Evolutionary conservation across 2,888 invertebrate genomes (phyloP).

Genomic region (Phaonia tiefii): DNA sequence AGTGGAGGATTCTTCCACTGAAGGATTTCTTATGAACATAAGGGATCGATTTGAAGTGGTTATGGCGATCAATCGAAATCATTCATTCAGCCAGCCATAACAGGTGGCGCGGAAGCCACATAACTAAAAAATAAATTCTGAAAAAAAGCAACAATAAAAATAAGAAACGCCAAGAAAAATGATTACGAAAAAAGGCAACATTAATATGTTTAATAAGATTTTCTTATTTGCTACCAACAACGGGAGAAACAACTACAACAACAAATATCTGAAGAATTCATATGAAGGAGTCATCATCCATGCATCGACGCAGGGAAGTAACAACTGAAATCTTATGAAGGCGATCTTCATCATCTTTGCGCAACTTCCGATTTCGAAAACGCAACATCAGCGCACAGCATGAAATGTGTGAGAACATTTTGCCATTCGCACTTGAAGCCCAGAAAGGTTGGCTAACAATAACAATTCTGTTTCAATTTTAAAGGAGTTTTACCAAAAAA

Average conservation of each 20-base stretch:
- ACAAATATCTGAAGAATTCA: constrained; percentile 42
- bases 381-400: constrained; percentile 71
- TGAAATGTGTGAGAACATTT: constrained; percentile 80
- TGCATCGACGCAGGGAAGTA: constrained; percentile 24
- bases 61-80: background rate
- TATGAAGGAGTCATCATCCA: constrained; percentile 40
- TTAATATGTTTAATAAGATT: constrained; percentile 72
- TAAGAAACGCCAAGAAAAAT: constrained; percentile 59
- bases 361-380: constrained; percentile 64
- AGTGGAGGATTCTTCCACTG: constrained; percentile 27
- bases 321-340: background rate
- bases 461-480: constrained; percentile 25
- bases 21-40: constrained; percentile 51
- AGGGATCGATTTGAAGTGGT: constrained; percentile 43
- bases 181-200: constrained; percentile 74
- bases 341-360: constrained; percentile 51
- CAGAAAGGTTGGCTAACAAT: background rate
- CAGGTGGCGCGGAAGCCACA: constrained; percentile 79
- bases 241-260: constrained; percentile 36
- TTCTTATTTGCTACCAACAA: constrained; percentile 19
- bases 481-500: constrained; percentile 14
- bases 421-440: constrained; percentile 70
- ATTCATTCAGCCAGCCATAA: constrained; percentile 67
- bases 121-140: constrained; percentile 72
- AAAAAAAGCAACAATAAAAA: constrained; percentile 68